Evolutionary conservation across 2,797 vertebrate species (phyloP).

Genomic region (Pitangus sulphuratus): DNA sequence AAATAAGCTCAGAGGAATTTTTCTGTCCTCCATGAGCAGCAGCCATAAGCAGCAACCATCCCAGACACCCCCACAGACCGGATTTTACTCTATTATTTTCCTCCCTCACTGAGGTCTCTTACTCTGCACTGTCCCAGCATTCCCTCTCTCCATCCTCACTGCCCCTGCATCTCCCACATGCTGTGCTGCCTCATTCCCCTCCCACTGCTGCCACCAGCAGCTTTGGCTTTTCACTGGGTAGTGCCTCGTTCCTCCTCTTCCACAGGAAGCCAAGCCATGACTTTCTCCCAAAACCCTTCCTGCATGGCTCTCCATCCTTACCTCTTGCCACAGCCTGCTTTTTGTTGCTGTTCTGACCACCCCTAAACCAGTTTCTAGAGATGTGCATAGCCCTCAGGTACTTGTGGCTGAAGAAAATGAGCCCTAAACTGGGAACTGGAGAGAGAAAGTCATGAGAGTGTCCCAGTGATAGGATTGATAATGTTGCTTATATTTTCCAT

Average conservation of each 20-base stretch:
- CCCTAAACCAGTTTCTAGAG: background rate
- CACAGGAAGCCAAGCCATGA: background rate
- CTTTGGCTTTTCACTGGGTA: background rate
- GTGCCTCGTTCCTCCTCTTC: rapidly evolving
- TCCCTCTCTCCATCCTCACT: background rate
- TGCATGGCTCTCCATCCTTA: background rate
- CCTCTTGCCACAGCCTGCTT: rapidly evolving
- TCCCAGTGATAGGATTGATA: rapidly evolving
- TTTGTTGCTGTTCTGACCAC: background rate
- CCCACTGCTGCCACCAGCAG: background rate
- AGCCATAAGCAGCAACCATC: background rate
- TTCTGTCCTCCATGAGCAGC: background rate
- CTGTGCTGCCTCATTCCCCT: background rate
- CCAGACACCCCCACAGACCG: background rate
- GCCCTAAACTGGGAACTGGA: background rate
- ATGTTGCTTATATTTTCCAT: background rate
- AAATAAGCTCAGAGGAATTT: background rate
- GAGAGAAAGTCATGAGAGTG: background rate
- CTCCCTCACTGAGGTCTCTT: background rate
- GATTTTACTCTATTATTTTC: background rate
- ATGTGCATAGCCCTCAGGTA: background rate
- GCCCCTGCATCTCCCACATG: background rate
- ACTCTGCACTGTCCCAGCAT: background rate
- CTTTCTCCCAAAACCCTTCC: background rate
- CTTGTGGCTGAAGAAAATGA: background rate